A percentile compares a stretch with the other conserved stretches of the same genome.
These are phyloP conservation scores for Leucosticte australis DNA, from an alignment of 2,113 vertebrate species.

Conservation along the genomic window DNA sequence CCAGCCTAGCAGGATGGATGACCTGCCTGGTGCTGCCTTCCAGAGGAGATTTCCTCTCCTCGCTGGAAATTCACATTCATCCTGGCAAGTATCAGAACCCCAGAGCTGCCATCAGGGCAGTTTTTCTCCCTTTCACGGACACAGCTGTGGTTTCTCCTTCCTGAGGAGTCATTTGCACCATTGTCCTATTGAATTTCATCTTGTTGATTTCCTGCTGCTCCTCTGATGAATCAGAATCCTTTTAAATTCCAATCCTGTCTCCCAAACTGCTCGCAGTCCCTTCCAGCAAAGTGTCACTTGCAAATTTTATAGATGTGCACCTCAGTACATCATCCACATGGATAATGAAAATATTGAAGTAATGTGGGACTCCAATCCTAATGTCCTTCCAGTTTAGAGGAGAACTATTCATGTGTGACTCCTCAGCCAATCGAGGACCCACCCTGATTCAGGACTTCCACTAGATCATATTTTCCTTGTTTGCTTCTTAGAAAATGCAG, in stretches of 20 bases:
- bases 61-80: background rate
- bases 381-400: slow-evolving; percentile 42
- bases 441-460: background rate
- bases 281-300: slow-evolving; percentile 46
- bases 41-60: background rate
- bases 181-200: slow-evolving; percentile 45
- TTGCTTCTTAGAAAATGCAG: background rate
- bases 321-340: slow-evolving; percentile 45
- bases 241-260: slow-evolving; percentile 48
- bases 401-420: slow-evolving; percentile 43
- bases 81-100: background rate
- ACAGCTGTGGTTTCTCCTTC: background rate
- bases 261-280: background rate
- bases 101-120: background rate
- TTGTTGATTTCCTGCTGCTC: slow-evolving; percentile 35
- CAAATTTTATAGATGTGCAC: slow-evolving; percentile 55
- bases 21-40: background rate
- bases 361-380: background rate
- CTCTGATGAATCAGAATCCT: background rate
- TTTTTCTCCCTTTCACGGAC: background rate
- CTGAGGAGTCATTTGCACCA: slow-evolving; percentile 38
- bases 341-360: slow-evolving; percentile 61
- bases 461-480: background rate
- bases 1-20: background rate
- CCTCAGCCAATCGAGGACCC: background rate